Evolutionary conservation across 2,113 vertebrate species (phyloP), one percentile per base, ranked within the genome.

Genomic region (Eira barbara): DNA sequence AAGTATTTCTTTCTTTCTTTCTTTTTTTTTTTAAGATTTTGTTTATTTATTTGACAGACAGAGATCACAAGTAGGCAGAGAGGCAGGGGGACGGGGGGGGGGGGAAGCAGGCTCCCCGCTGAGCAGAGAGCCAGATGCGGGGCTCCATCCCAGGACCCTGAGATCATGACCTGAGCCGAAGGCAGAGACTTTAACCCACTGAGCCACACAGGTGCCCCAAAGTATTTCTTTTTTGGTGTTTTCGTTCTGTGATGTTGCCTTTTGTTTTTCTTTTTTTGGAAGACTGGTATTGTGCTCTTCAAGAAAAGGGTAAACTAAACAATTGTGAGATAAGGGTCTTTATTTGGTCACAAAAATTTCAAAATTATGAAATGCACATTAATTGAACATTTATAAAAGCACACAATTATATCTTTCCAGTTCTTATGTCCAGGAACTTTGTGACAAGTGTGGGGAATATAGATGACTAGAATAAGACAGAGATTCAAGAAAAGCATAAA

Each of bases 271-370:
- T n/a, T 47, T 76, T 82, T 45, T 39, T 18, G 45, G 21, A 23
- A 79, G 84, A 63, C 49, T 55, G 29, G 34, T 69, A 6, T 61
- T 55, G 9, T 39, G 4, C 23, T 94, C 29, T 85, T 89, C 25
- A 59, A 97, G 65, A 82, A 89, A 76, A 52, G 20, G 7, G 23
- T 52, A 94, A 65, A 63, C 45, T 52, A 25, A 92, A 82, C 34
- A 90, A 83, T 34, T 92, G 29, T 36, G 63, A 82, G 12, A 86
- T 55, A 63, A 94, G 31, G 0, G 55, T 78, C 78, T 65, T 92
- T 81, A 71, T 92, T 92, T 95, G 88, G 57, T 89, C n/a, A 81
- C 31, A 86, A 76, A 92, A 82, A 27, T 63, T n/a, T 78, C 25
- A 15, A 18, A 57, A 57, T 89, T 36, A 55, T 78, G 76, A 94